Evolutionary conservation across 2,888 invertebrate species (phyloP), one percentile per base, ranked within the genome.

Genomic region (Catonia carolina): DNA sequence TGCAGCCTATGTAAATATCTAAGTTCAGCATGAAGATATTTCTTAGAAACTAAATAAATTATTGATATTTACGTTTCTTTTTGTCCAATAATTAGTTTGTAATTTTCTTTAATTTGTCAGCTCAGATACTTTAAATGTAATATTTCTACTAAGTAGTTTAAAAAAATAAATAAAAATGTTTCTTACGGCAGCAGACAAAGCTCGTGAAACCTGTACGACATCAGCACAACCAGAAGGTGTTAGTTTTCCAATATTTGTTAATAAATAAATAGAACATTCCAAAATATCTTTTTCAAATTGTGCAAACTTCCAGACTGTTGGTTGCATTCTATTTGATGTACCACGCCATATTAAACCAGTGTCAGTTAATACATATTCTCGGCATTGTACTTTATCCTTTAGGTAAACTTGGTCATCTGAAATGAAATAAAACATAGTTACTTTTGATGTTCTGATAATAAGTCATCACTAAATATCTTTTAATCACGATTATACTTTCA

Each of bases 331-430:
- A 67, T 89, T 91, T 69, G 89, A 83, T 2, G 89, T 90, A 36
- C 96, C 96, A 64, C 93, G 79, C 83, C 89, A 96, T 69, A 96
- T 91, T 15, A 95, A 74, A 0, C 96, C 96, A 1, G 88, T 86
- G 62, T 95, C 93, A 63, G 84, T 83, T 70, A 91, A 73, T 0
- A 95, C 85, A 68, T 89, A 89, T 70, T 96, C 96, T 53, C 88
- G 83, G 3, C 89, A 80, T 69, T 83, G 79, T 23, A 82, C 83
- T 45, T 86, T 85, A 48, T 78, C 76, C 27, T 77, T 77, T 71
- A 86, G 66, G 67, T 78, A 85, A 1, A 85, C 84, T 10, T 70
- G 67, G 67, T 83, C 83, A 59, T 77, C 83, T 82, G 69, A 2
- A 49, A 31, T 33, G 5, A 2, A 60, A 49, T 45, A 39, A 50